Percentiles rank a stretch among this genome's conserved stretches.
Conservation (phyloP, 2,113 vertebrate genomes). For the Eidolon helvum region DNA sequence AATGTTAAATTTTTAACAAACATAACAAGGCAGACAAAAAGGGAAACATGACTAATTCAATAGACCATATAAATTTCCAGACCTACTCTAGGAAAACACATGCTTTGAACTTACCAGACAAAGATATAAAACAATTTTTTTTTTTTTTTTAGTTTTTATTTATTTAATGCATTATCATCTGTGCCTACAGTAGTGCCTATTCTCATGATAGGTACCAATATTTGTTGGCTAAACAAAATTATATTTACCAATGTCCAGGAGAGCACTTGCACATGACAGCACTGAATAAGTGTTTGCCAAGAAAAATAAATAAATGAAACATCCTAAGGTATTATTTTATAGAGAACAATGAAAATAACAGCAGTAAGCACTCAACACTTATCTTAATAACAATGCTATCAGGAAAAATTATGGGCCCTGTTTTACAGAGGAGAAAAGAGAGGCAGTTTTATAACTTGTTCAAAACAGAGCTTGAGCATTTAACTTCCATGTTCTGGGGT, state of each 20-base stretch:
- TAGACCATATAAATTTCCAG: neutral
- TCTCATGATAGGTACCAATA: neutral
- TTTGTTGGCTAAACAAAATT: neutral
- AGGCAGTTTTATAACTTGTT: neutral
- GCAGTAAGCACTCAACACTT: neutral
- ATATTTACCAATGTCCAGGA: neutral
- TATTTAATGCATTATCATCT: neutral
- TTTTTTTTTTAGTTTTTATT: neutral
- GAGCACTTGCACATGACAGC: neutral
- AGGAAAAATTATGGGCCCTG: neutral
- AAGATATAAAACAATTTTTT: neutral
- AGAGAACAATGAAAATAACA: neutral
- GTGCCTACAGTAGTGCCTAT: neutral
- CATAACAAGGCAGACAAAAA: neutral
- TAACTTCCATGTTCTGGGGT: neutral
- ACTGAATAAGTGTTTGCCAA: neutral
- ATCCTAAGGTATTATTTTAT: neutral
- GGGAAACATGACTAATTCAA: neutral
- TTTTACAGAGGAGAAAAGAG: neutral
- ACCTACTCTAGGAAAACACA: neutral
- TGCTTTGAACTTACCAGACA: neutral
- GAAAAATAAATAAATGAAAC: neutral
- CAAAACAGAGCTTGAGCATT: neutral
- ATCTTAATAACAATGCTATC: neutral
- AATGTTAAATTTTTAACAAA: neutral